phyloP scores from a whole-genome alignment of 2,888 invertebrate genomes.

The Prosapia bicincta region DNA sequence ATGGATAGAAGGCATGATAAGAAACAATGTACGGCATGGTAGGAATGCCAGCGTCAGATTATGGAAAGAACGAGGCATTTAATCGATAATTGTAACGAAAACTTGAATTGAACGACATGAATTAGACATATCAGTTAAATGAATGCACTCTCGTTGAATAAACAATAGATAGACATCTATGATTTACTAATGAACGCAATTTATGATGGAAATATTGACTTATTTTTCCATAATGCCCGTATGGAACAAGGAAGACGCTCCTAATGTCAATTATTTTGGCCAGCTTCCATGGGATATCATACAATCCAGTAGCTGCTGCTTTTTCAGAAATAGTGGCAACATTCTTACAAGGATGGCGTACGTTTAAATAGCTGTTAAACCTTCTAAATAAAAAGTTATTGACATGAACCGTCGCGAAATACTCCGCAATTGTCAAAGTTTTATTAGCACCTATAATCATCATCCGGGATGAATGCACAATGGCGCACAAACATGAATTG shows the following conservation, averaged over 20 bases:
- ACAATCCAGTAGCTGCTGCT: conserved; percentile 40
- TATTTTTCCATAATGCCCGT: conserved; percentile 11
- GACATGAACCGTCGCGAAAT: no score
- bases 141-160: neutral
- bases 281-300: conserved; percentile 37
- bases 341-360: conserved; percentile 38
- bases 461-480: no score
- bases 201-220: conserved; percentile 7
- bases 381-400: conserved; percentile 38
- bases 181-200: neutral
- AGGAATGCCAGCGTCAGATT: no score
- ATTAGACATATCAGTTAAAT: no score
- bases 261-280: conserved; percentile 37
- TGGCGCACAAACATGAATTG: conserved; percentile 37
- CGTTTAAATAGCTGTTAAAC: conserved; percentile 38
- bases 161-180: no score
- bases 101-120: no score
- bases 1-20: no score
- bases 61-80: no score
- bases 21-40: no score
- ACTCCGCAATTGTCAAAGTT: conserved; percentile 42
- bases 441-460: conserved; percentile 40
- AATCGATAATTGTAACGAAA: no score
- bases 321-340: conserved; percentile 39
- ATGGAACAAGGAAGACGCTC: conserved; percentile 23